A percentile compares a stretch with the other conserved stretches of the same genome.
These are phyloP conservation scores for Plotosus lineatus DNA, from an alignment of 2,113 vertebrate genomes.

Conservation along the genomic window DNA sequence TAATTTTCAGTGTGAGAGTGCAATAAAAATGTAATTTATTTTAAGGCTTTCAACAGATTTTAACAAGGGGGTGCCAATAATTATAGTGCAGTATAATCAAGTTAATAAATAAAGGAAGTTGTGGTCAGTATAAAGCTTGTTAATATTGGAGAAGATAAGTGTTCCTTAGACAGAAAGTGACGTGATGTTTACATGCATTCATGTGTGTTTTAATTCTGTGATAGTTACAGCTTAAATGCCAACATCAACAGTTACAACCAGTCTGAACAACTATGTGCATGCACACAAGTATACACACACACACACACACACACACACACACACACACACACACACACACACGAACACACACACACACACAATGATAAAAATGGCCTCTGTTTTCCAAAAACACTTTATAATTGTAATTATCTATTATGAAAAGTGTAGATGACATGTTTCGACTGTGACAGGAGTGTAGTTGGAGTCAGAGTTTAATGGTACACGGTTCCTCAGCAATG, in stretches of 20 bases:
- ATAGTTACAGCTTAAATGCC: background rate
- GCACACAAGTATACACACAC: background rate
- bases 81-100: no score
- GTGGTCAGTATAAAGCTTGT: no score
- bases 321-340: no score
- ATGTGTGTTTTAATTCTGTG: background rate
- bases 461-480: background rate
- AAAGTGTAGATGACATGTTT: background rate
- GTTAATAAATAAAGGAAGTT: no score
- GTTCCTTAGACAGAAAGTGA: background rate
- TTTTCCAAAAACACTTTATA: background rate
- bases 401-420: background rate
- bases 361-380: background rate
- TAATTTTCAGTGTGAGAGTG: no score
- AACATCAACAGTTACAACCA: background rate
- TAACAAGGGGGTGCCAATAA: no score
- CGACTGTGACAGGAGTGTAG: background rate
- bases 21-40: no score
- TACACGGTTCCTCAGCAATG: background rate
- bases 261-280: no score
- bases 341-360: no score
- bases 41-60: no score
- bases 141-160: background rate
- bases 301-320: constrained; percentile 4
- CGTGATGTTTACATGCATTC: background rate